A percentile compares a stretch with the other conserved stretches of the same genome.
phyloP scores from a whole-genome alignment of 2,113 vertebrate species.

The Hucho hucho region DNA sequence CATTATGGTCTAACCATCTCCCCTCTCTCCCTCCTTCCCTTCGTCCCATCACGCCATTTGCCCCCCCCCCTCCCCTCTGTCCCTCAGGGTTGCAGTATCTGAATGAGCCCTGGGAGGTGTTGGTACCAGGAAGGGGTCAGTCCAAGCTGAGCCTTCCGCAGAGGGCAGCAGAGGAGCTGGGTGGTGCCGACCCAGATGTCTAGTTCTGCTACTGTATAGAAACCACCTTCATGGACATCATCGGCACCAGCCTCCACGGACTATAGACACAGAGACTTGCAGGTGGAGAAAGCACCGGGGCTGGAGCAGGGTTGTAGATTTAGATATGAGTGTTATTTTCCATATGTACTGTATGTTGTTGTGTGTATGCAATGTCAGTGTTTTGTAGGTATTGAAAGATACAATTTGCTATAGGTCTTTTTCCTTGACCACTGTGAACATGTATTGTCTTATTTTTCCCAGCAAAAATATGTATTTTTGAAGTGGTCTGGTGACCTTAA shows the following conservation, averaged over 20 bases:
- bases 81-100: constrained; percentile 87
- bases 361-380: constrained; percentile 11
- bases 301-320: not conserved
- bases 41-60: not conserved
- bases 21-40: not conserved
- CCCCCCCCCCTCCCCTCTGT: not conserved
- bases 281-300: not conserved
- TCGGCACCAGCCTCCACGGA: constrained; percentile 85
- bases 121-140: constrained; percentile 47
- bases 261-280: constrained; percentile 38
- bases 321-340: constrained; percentile 11
- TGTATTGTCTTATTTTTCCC: constrained; percentile 14
- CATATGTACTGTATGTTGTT: constrained; percentile 10
- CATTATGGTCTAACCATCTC: not conserved
- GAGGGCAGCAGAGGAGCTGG: constrained; percentile 72
- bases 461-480: constrained; percentile 3
- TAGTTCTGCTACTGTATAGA: constrained; percentile 93
- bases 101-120: constrained; percentile 77
- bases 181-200: constrained; percentile 86
- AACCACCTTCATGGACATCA: constrained; percentile 92
- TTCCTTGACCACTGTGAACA: constrained; percentile 49
- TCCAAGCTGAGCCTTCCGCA: constrained; percentile 72
- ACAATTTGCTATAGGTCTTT: constrained; percentile 36
- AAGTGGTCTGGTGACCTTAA: constrained; percentile 16
- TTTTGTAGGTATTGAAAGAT: constrained; percentile 46